phyloP scores from a whole-genome alignment of 1,140 invertebrate genomes.

The Octopus bimaculoides region DNA sequence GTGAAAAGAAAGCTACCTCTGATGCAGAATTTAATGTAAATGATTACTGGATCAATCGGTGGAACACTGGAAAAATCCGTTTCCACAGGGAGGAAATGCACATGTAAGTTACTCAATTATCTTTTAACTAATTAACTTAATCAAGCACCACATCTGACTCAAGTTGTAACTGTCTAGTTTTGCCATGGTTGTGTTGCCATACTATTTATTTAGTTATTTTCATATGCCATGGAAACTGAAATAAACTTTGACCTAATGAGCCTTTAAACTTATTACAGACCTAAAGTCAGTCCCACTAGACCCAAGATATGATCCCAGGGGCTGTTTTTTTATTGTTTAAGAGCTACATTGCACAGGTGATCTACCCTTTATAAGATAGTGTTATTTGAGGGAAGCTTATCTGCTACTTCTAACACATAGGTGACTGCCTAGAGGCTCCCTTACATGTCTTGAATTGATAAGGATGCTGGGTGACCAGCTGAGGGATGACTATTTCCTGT shows the following conservation, averaged over 20 bases:
- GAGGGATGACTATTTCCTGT: too few species aligned
- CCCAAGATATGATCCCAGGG: not conserved
- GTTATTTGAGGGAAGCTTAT: too few species aligned
- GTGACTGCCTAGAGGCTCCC: too few species aligned
- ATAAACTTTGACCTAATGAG: not conserved
- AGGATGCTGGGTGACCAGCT: not conserved
- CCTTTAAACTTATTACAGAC: not conserved
- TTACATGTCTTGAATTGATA: too few species aligned
- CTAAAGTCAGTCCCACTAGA: not conserved
- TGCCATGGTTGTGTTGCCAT: not conserved
- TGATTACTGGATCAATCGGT: not conserved
- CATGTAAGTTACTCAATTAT: not conserved
- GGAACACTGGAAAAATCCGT: not conserved
- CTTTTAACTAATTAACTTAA: not conserved
- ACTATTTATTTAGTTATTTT: not conserved
- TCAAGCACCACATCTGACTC: not conserved
- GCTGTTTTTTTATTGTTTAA: too few species aligned
- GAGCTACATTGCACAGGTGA: too few species aligned
- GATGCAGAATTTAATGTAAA: not conserved
- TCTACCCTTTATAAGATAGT: too few species aligned
- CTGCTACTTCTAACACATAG: too few species aligned
- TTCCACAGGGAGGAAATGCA: not conserved
- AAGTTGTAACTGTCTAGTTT: not conserved
- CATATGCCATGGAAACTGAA: not conserved
- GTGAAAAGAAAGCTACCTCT: too few species aligned